phyloP scores from a whole-genome alignment of 2,888 invertebrate genomes.

The Deroplatys truncata region DNA sequence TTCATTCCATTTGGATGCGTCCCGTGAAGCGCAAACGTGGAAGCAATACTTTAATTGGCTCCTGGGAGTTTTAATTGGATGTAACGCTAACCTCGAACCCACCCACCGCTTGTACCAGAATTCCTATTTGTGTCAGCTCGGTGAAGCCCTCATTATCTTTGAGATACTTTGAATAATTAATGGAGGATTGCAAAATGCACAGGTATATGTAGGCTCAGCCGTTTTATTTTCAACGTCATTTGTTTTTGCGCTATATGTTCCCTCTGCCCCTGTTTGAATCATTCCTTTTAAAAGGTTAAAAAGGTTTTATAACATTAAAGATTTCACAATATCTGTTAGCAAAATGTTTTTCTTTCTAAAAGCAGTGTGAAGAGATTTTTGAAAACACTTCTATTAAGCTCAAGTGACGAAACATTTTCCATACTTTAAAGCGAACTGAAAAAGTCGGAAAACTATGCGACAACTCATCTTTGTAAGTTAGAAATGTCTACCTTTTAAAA shows the following conservation, averaged over 20 bases:
- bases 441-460: too few species aligned
- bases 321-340: not conserved
- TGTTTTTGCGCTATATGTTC: not conserved
- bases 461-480: too few species aligned
- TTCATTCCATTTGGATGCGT: not conserved
- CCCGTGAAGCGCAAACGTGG: not conserved
- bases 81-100: not conserved
- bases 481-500: too few species aligned
- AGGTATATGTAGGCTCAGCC: not conserved
- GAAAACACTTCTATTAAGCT: too few species aligned
- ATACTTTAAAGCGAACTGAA: too few species aligned
- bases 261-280: not conserved
- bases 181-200: not conserved
- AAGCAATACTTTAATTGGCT: constrained; percentile 21
- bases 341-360: not conserved
- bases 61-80: constrained; percentile 17
- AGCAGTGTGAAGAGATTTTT: not conserved
- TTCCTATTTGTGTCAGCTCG: not conserved
- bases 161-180: not conserved
- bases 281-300: not conserved
- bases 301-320: not conserved
- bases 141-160: not conserved
- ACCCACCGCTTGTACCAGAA: not conserved
- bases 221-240: not conserved
- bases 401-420: too few species aligned